Base-by-base conservation (phyloP, 2,888 invertebrate genomes). In the Sarcophaga caerulescens region DNA sequence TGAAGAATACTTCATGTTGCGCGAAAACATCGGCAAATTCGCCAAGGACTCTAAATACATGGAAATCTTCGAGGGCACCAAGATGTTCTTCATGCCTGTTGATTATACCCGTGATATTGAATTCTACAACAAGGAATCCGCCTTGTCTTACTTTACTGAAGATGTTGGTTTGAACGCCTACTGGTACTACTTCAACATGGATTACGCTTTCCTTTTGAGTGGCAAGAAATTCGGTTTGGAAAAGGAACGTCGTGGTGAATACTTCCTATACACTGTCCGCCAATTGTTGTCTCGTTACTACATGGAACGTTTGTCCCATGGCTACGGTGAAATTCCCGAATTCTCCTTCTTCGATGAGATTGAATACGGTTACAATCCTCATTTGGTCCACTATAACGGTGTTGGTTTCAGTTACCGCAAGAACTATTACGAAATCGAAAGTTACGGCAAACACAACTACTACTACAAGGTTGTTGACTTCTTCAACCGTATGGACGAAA, bases 271-370 rank as follows among this genome's bases (percentile, higher is more conserved):
- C 90, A 90, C 94, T 85, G 95, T 95, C 90, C 96, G 95, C 90
- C 95, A 96, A 92, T 89, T 96, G 11, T 88, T 96, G 87, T 94
- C 95, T 85, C 95, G 95, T 94, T 96, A 96, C 92, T 95, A 96
- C 90, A 94, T 96, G 93, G 96, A 96, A 91, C 95, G 96, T 91
- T 92, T 96, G 70, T 95, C 95, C 17, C 95, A 95, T 90, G 95
- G 95, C 85, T 93, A 96, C 70, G 95, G 95, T 14, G 95, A 95
- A 88, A 95, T 96, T 86, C 93, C 94, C 25, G 93, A 94, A 12
- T 93, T 95, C 74, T 93, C 94, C 59, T 94, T 94, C 89, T 93
- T 94, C 80, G 90, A 92, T 65, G 92, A 94, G 62, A 92, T 95
- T 65, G 90, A 94, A 85, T 93, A 94, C 75, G 95, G 95, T 5